Percentiles rank a stretch among this genome's conserved stretches.
These are phyloP conservation scores for Rhynchonycteris naso DNA, from an alignment of 2,797 vertebrate species.

Conservation along the genomic window DNA sequence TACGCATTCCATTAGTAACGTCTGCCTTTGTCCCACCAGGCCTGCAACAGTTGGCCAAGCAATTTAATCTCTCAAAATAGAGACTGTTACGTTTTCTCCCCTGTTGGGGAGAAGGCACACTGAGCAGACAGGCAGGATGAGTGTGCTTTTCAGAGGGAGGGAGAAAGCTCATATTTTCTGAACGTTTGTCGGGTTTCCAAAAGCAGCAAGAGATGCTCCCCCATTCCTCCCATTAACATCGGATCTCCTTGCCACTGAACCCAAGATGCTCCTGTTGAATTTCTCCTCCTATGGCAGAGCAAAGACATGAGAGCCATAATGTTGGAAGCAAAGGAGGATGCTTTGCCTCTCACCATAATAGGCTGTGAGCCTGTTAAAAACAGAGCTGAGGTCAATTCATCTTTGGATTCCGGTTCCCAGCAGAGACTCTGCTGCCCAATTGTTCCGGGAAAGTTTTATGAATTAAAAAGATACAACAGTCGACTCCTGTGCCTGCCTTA, in stretches of 20 bases:
- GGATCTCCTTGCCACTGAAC: background rate
- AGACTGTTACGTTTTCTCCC: conserved; percentile 36
- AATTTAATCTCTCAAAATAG: background rate
- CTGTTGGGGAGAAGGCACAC: background rate
- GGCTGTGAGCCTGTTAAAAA: background rate
- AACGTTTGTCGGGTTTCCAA: background rate
- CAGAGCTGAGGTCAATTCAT: background rate
- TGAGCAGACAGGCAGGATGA: background rate
- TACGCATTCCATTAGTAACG: background rate
- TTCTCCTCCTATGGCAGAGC: background rate
- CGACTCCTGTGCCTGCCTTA: background rate
- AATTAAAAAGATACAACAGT: background rate
- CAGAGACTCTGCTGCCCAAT: background rate
- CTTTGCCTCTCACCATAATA: background rate
- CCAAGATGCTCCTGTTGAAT: background rate
- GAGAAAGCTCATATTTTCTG: background rate
- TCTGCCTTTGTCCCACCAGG: conserved; percentile 9
- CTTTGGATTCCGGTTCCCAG: background rate
- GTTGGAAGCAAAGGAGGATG: background rate
- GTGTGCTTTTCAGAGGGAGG: background rate
- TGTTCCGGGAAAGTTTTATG: background rate
- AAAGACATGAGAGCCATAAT: background rate
- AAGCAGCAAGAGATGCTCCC: background rate
- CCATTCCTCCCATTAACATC: background rate
- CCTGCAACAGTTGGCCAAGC: background rate